These are phyloP conservation scores for Lasioglossum vierecki DNA, from an alignment of 2,888 invertebrate species.

Conservation along the genomic window DNA sequence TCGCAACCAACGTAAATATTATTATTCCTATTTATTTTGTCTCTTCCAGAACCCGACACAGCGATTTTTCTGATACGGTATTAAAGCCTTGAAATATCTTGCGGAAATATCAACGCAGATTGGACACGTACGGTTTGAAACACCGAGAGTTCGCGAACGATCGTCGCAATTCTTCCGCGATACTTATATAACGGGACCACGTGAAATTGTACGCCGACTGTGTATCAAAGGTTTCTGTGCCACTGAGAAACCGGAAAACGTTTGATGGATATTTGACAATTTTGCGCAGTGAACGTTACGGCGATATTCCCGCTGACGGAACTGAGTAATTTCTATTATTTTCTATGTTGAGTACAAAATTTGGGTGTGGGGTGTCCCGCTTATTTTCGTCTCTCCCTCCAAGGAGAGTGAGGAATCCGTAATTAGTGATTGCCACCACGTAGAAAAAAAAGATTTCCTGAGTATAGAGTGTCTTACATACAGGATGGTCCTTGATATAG, in stretches of 20 bases:
- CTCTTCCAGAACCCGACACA: not conserved
- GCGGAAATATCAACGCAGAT: slow-evolving; percentile 31
- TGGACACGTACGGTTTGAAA: not conserved
- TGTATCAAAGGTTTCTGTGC: not conserved
- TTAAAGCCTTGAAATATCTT: slow-evolving; percentile 32
- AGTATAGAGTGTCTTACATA: no score
- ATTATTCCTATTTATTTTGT: slow-evolving; percentile 44
- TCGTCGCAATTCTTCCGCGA: not conserved
- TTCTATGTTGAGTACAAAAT: no score
- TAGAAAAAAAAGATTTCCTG: no score
- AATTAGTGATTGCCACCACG: no score
- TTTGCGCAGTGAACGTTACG: not conserved
- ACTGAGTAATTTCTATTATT: not conserved
- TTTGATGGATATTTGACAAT: not conserved
- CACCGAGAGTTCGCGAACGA: not conserved
- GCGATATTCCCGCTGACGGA: not conserved
- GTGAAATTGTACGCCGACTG: not conserved
- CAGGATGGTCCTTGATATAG: no score
- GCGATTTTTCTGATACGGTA: slow-evolving; percentile 23
- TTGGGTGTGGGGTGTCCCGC: no score
- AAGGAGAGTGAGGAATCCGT: no score
- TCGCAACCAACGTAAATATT: slow-evolving; percentile 49
- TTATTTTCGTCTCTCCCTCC: no score
- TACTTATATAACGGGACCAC: not conserved
- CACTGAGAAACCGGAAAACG: not conserved